phyloP scores from a whole-genome alignment of 1,140 invertebrate genomes.

The Trichonephila clavipes region DNA sequence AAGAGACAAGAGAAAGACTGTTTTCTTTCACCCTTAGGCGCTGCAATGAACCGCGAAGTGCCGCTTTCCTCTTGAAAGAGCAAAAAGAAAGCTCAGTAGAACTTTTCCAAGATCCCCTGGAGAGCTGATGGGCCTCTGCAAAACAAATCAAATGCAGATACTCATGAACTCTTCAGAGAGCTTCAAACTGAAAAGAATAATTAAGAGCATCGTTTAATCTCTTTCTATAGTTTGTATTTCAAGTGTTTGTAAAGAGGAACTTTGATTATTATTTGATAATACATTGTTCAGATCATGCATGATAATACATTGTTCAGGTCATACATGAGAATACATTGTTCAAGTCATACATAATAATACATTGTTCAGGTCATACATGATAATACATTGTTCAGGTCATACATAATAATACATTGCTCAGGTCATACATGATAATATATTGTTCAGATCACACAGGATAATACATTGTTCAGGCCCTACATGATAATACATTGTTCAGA shows the following conservation, averaged over 20 bases:
- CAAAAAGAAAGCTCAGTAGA: background rate
- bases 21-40: background rate
- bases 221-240: background rate
- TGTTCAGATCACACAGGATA: too few species aligned
- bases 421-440: too few species aligned
- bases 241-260: background rate
- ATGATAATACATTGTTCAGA: too few species aligned
- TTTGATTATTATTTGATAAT: too few species aligned
- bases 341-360: too few species aligned
- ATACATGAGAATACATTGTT: too few species aligned
- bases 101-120: constrained; percentile 1
- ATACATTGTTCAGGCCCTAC: too few species aligned
- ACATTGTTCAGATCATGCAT: too few species aligned
- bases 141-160: constrained; percentile 31
- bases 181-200: background rate
- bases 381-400: too few species aligned
- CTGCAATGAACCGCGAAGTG: background rate
- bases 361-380: too few species aligned
- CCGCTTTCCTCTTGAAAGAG: constrained; percentile 4
- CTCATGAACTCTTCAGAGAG: background rate
- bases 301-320: too few species aligned
- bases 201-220: background rate
- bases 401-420: too few species aligned
- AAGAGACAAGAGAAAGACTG: background rate
- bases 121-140: background rate